phyloP scores from a whole-genome alignment of 2,113 vertebrate genomes.

The Scomber scombrus region DNA sequence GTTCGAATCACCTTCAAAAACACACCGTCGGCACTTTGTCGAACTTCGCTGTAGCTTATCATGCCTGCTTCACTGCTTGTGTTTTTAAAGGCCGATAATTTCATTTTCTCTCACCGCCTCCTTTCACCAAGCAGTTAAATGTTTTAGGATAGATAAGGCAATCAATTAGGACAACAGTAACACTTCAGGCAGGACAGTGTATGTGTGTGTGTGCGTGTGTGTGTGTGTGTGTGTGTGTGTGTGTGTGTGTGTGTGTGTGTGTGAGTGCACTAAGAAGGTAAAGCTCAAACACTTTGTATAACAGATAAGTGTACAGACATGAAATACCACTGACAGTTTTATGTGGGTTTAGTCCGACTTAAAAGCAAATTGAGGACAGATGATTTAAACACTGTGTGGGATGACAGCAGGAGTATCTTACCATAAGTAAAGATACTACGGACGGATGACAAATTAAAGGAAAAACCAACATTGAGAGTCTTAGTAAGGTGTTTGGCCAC shows the following conservation, averaged over 20 bases:
- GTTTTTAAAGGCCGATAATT: constrained; percentile 50
- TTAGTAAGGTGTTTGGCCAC: no score
- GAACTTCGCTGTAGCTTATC: constrained; percentile 14
- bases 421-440: not conserved
- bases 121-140: constrained; percentile 35
- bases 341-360: constrained; percentile 17
- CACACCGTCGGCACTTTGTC: not conserved
- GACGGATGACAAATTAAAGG: no score
- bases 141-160: not conserved
- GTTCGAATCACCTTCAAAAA: constrained; percentile 50
- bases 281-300: not conserved
- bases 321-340: constrained; percentile 22
- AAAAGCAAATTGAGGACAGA: not conserved
- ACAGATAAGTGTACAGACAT: not conserved
- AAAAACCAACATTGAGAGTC: no score
- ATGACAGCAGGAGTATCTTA: not conserved
- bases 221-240: not conserved
- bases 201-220: not conserved
- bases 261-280: not conserved
- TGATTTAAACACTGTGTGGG: not conserved
- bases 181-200: not conserved
- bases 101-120: constrained; percentile 26
- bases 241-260: not conserved
- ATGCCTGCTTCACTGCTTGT: constrained; percentile 28
- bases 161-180: not conserved